Evolutionary conservation across 2,113 vertebrate species (phyloP).

Genomic region (Esox niger): DNA sequence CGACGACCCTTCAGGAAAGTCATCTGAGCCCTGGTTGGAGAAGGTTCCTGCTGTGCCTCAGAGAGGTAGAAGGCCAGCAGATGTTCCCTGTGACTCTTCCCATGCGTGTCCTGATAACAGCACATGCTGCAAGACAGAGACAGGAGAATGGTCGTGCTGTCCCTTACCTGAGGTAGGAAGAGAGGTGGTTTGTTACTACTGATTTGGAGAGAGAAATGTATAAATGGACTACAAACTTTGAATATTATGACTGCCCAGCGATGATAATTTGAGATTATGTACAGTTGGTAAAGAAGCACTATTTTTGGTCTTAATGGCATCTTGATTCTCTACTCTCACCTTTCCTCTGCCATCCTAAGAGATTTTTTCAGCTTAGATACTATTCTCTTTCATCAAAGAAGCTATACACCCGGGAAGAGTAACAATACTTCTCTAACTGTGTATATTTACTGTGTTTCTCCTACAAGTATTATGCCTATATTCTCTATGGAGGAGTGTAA

Average conservation of each 20-base stretch:
- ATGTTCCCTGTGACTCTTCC: conserved; percentile 52
- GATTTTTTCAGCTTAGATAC: background rate
- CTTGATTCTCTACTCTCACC: background rate
- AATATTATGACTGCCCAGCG: background rate
- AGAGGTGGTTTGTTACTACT: background rate
- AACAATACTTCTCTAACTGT: background rate
- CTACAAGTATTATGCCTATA: background rate
- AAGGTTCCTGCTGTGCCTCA: conserved; percentile 50
- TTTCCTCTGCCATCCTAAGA: background rate
- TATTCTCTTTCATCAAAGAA: background rate
- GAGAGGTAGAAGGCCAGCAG: background rate
- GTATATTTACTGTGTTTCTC: background rate
- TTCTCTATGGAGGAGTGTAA: no score
- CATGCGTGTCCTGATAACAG: conserved; percentile 56
- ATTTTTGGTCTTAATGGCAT: no score
- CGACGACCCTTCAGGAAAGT: background rate
- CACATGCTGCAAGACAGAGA: conserved; percentile 68
- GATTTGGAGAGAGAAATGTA: background rate
- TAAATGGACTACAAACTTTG: background rate
- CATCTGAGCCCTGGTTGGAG: conserved; percentile 38
- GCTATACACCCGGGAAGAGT: background rate
- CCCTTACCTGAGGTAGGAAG: conserved; percentile 28
- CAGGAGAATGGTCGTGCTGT: conserved; percentile 60
- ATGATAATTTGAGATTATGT: background rate
- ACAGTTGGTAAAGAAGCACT: background rate